phyloP scores from a whole-genome alignment of 2,888 invertebrate genomes.

The Nemotelus nigrinus region DNA sequence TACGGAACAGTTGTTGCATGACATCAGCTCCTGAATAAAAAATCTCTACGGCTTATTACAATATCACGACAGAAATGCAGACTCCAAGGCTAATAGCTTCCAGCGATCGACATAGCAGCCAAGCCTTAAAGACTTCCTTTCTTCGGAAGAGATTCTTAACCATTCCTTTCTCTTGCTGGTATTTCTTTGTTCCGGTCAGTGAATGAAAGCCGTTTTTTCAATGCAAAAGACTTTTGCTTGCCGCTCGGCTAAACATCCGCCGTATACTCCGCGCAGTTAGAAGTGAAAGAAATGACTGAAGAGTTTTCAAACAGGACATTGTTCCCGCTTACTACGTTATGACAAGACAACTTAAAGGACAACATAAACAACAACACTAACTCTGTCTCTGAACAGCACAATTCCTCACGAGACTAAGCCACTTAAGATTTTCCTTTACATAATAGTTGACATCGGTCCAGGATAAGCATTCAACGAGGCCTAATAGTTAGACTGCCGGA shows the following conservation, averaged over 20 bases:
- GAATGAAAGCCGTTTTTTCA: conserved; percentile 3
- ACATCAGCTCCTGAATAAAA: neutral
- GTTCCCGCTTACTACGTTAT: neutral
- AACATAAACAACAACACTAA: conserved; percentile 11
- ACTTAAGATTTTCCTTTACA: conserved; percentile 28
- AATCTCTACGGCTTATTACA: conserved; percentile 5
- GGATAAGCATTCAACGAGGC: conserved; percentile 31
- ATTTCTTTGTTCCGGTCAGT: conserved; percentile 34
- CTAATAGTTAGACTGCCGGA: conserved; percentile 5
- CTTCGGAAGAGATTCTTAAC: neutral
- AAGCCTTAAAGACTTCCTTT: conserved; percentile 19
- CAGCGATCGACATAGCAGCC: neutral
- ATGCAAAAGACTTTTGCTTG: neutral
- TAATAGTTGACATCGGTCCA: neutral
- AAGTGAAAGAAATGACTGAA: neutral
- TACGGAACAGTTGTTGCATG: neutral
- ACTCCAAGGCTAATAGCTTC: neutral
- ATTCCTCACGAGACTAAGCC: conserved; percentile 39
- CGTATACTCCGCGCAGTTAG: neutral
- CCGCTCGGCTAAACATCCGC: neutral
- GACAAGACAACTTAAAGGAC: conserved; percentile 10
- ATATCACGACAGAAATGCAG: too few relatives aligned
- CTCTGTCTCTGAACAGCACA: neutral
- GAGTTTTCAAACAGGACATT: neutral
- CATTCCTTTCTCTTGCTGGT: conserved; percentile 3